Evolutionary conservation across 2,888 invertebrate genomes (phyloP), one percentile per base, ranked within the genome.

Genomic region (Tortricodes alternella): DNA sequence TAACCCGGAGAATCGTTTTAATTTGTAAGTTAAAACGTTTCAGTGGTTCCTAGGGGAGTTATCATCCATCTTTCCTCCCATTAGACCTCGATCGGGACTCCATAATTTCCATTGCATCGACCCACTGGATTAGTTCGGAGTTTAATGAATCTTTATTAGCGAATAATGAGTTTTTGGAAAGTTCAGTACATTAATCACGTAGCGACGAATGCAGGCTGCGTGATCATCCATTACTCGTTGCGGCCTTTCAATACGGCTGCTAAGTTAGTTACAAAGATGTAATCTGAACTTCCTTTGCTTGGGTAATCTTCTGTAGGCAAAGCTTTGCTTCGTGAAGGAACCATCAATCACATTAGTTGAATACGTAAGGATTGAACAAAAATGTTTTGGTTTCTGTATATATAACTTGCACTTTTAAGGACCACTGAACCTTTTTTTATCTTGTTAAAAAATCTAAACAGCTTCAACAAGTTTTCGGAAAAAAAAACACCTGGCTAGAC

Each of bases 21-120:
- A 65, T 61, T 63, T 59, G 64, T 59, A 64, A 63, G 63, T 63
- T 63, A 62, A 63, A 65, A 60, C 57, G 60, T 46, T 46, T 50
- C 41, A 46, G 53, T 59, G 60, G 61, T 58, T 63, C 59, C 59
- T 58, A 24, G 24, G 58, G 56, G 56, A 38, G 41, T 29, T 44
- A 44, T 32, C 57, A 60, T 60, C 52, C 57, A 52, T 60, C 60
- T 57, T 44, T 53, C 27, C 37, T 15, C 37, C 60, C 49, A 57
- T 53, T 60, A 50, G 48, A 34, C 43, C 48, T 53, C 51, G 48
- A 53, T 46, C 51, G 52, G 27, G 46, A 46, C 34, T 34, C 37
- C 52, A 43, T 52, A 24, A 49, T 49, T 49, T 29, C 55, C 43
- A 37, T 43, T 55, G 55, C 55, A 43, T 34, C 46, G 34, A 15